Evolutionary conservation across 35 echinoderm and acorn worm genomes (phyloP), one percentile per base, ranked within the genome.

Genomic region (Ptychodera flava): DNA sequence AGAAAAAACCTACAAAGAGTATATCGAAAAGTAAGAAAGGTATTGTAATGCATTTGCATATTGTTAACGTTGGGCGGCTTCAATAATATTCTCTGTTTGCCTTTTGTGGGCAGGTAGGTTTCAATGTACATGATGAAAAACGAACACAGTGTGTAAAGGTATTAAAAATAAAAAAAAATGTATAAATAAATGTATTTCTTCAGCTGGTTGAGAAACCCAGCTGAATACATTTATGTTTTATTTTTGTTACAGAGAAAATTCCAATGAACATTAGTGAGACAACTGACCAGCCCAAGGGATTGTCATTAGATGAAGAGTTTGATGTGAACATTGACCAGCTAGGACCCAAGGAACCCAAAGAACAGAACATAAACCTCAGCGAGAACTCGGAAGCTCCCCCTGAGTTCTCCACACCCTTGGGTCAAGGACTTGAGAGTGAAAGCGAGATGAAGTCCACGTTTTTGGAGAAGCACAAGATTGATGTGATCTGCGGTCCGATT

Each of bases 401-500:
- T 77, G 32, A 85, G 77, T 53, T 83, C 87, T 36, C 33, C 80
- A 75, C 36, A 16, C 28, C 33, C 38, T 64, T 31, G 22, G 31
- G 30, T 35, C 30, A 88, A 30, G 33, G 34, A 27, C 16, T 64
- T 34, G 2, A 37, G 31, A 38, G 36, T 28, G 89, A 90, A 34
- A 77, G 84, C 16, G 28, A 88, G 86, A 35, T 85, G 31, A 85
- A 92, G 36, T 88, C 91, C 0, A 78, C 91, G 2, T 99, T 92
- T 79, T 80, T 99, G 32, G 78, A 80, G 77, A 88, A 79, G 31
- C 92, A 94, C 76, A 34, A 82, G 76, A 88, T 90, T 0, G 96
- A 99, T 80, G 92, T 99, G 64, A 79, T 99, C 1, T 99, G 96
- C 75, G 96, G 96, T 32, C 96, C 96, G 0, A 92, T 93, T 84